A percentile compares a stretch with the other conserved stretches of the same genome.
Evolutionary conservation across 2,888 invertebrate species (phyloP).

Genomic region (Epirrhoe alternata): DNA sequence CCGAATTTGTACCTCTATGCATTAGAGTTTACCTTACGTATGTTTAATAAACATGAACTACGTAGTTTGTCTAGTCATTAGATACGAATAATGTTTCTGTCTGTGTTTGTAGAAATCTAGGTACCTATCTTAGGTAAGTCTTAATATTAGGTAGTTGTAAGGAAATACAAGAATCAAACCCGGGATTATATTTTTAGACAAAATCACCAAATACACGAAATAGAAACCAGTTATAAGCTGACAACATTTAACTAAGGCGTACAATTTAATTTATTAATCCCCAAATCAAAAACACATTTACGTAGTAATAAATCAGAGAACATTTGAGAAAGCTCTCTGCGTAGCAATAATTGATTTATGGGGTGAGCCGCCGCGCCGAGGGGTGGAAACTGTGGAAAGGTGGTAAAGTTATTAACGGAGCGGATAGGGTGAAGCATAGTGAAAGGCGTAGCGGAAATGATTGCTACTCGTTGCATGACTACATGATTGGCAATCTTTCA

Average conservation of each 20-base stretch:
- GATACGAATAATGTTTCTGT: too few relatives aligned
- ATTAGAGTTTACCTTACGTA: too few relatives aligned
- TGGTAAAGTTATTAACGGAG: slow-evolving; percentile 18
- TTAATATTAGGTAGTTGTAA: neutral
- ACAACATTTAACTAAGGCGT: too few relatives aligned
- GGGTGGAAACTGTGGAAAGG: slow-evolving; percentile 21
- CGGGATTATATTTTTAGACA: too few relatives aligned
- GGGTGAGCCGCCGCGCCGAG: slow-evolving; percentile 1
- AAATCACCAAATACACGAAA: too few relatives aligned
- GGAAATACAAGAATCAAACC: neutral
- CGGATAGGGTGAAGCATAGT: slow-evolving; percentile 15
- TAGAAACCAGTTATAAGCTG: too few relatives aligned
- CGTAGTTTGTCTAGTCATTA: too few relatives aligned
- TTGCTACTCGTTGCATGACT: too few relatives aligned
- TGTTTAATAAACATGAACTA: too few relatives aligned
- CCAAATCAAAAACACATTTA: neutral
- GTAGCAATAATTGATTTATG: slow-evolving; percentile 21
- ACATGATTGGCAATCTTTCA: too few relatives aligned
- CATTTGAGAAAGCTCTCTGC: slow-evolving; percentile 4
- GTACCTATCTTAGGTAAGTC: neutral
- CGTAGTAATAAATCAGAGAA: slow-evolving; percentile 19
- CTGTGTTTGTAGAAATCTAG: too few relatives aligned
- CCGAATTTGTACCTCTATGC: too few relatives aligned
- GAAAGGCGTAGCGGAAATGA: slow-evolving; percentile 22
- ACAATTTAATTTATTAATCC: neutral